Evolutionary conservation across 2,888 invertebrate species (phyloP).

Genomic region (Boloria euphrosyne): DNA sequence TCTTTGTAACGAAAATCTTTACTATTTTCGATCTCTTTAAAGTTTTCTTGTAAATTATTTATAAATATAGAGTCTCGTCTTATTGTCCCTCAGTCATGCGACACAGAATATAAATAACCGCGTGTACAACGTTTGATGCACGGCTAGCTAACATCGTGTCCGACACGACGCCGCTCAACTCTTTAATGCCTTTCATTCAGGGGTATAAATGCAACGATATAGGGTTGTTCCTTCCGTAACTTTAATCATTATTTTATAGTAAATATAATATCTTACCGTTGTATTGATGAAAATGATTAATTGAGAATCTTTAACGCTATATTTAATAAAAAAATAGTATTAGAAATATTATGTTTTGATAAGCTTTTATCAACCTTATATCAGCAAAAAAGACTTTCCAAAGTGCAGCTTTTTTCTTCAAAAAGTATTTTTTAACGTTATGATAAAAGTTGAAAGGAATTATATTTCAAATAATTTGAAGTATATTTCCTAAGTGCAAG

Average conservation of each 20-base stretch:
- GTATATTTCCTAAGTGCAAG: too few species aligned
- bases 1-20: background rate
- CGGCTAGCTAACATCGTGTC: constrained; percentile 61
- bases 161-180: constrained; percentile 58
- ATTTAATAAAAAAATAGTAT: too few species aligned
- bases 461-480: too few species aligned
- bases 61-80: constrained; percentile 29
- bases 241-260: background rate
- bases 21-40: constrained; percentile 2
- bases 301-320: too few species aligned
- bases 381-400: too few species aligned
- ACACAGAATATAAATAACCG: constrained; percentile 59
- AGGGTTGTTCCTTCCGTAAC: constrained; percentile 41
- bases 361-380: too few species aligned
- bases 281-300: too few species aligned
- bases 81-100: constrained; percentile 36
- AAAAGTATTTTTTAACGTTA: too few species aligned
- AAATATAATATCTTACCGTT: background rate
- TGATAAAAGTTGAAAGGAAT: too few species aligned
- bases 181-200: constrained; percentile 66
- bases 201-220: constrained; percentile 41
- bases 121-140: constrained; percentile 48
- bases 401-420: too few species aligned
- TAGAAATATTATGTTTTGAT: too few species aligned
- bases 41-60: constrained; percentile 1